A percentile compares a stretch with the other conserved stretches of the same genome.
Evolutionary conservation across 2,888 invertebrate genomes (phyloP).

Genomic region (Xylocampa areola): DNA sequence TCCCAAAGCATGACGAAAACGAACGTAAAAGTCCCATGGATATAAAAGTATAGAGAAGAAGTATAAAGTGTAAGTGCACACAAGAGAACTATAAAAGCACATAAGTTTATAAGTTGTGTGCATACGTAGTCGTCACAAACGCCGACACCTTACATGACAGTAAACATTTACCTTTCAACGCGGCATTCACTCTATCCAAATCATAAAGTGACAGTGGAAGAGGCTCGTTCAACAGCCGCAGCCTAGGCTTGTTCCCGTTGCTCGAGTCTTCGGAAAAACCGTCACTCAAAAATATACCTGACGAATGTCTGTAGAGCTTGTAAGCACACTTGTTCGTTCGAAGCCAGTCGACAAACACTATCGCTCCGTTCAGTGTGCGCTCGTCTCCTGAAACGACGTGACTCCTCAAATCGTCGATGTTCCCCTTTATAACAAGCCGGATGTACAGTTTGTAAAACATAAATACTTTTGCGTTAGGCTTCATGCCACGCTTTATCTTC

Average conservation of each 20-base stretch:
- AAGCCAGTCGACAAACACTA: conserved; percentile 85
- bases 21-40: conserved; percentile 28
- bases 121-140: conserved; percentile 65
- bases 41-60: conserved; percentile 40
- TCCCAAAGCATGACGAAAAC: conserved; percentile 13
- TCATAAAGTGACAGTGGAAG: conserved; percentile 87
- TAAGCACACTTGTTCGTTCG: conserved; percentile 86
- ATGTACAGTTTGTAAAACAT: conserved; percentile 86
- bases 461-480: conserved; percentile 80
- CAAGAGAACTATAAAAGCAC: conserved; percentile 68
- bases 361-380: conserved; percentile 83
- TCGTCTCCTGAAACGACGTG: conserved; percentile 82
- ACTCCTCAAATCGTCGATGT: conserved; percentile 79
- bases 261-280: conserved; percentile 77
- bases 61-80: conserved; percentile 41
- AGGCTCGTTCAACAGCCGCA: conserved; percentile 86
- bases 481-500: conserved; percentile 84
- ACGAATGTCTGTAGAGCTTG: conserved; percentile 85
- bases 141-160: conserved; percentile 76
- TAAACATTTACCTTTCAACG: conserved; percentile 88
- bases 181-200: conserved; percentile 88
- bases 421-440: conserved; percentile 84
- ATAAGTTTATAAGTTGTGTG: conserved; percentile 73
- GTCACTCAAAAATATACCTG: conserved; percentile 87
- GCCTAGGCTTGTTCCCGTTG: conserved; percentile 75